A percentile compares a stretch with the other conserved stretches of the same genome.
Conservation (phyloP, 2,797 vertebrate genomes). For the Streptopelia turtur region DNA sequence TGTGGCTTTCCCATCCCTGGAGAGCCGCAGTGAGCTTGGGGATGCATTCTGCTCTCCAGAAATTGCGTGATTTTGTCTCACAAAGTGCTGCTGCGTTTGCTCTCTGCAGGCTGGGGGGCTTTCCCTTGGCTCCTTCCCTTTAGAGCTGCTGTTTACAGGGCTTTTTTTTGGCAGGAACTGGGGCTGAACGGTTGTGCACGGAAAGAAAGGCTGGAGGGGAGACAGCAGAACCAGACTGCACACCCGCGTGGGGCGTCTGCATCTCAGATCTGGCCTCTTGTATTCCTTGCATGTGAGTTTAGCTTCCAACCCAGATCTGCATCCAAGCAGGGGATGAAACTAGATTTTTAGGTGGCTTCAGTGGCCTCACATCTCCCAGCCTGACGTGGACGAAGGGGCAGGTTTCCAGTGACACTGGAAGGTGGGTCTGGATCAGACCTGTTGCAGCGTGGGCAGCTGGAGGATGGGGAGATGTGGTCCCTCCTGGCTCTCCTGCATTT, state of each 20-base stretch:
- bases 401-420: not conserved
- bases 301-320: not conserved
- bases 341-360: not conserved
- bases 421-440: not conserved
- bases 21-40: not conserved
- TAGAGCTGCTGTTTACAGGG: not conserved
- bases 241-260: not conserved
- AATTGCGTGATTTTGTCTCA: rapidly evolving
- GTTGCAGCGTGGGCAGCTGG: rapidly evolving
- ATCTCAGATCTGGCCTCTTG: not conserved
- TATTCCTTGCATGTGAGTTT: rapidly evolving
- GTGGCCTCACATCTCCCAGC: not conserved
- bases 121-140: not conserved
- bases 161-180: not conserved
- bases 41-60: rapidly evolving
- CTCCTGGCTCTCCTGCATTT: not conserved
- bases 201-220: not conserved
- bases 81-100: not conserved
- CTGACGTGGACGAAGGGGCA: not conserved
- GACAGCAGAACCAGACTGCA: not conserved
- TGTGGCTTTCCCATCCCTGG: not conserved
- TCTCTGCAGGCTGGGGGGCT: not conserved
- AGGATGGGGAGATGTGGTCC: rapidly evolving
- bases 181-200: rapidly evolving
- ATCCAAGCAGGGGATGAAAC: not conserved